Base-by-base conservation (phyloP, 2,888 invertebrate species). In the Idaea dimidiata region DNA sequence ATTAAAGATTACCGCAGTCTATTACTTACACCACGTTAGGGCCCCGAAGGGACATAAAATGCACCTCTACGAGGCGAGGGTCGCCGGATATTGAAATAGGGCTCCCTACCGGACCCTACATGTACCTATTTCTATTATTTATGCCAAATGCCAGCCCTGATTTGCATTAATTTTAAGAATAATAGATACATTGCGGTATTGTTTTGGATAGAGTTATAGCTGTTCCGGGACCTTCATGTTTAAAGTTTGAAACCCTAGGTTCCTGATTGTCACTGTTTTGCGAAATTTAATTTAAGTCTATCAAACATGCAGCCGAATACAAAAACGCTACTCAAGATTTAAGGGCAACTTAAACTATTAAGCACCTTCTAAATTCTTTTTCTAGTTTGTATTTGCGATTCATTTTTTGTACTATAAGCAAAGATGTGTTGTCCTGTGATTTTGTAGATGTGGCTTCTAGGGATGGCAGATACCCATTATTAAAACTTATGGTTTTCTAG, bases 51-150 rank as follows among this genome's bases (percentile, higher is more conserved):
- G 69, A 70, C 66, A 71, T 70, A 71, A 71, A 71, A 64, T 71
- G 69, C 67, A 70, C 68, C 57, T 43, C 43, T 43, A 32, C 54
- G 62, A 56, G 61, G 61, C 57, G 61, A 66, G 70, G 68, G 71
- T 70, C 71, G 70, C 65, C 66, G 66, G 68, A 67, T 70, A 71
- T 71, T 71, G 71, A 70, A 68, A 70, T 68, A 68, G 67, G 70
- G 68, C 67, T 70, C 71, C 14, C 69, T 67, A 66, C 64, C 62
- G 60, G 60, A 54, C 59, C 62, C 56, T 17, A 10, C 43, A 43
- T 14, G 43, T 43, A 43, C 60, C 66, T 60, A 58, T 64, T 66
- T 64, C 64, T 68, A 71, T 70, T 71, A 69, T 68, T 71, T 71
- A 71, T 71, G 67, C 65, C 65, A 64, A 68, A 63, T 68, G 71